Conservation (phyloP, 2,797 vertebrate genomes). For the Ficedula albicollis region DNA sequence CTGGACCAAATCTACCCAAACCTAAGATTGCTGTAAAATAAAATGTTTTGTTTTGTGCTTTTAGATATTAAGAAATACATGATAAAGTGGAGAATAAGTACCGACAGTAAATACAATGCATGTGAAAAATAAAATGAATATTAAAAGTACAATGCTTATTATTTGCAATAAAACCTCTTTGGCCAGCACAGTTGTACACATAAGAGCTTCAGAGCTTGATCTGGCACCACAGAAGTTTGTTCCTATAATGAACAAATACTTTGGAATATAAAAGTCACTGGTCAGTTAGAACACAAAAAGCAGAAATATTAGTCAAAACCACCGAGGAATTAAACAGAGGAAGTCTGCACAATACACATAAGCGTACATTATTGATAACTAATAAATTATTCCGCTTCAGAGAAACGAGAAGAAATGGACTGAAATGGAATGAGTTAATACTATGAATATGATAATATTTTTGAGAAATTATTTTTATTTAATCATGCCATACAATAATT, state of each 20-base stretch:
- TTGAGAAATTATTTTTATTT: background rate
- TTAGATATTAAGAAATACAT: background rate
- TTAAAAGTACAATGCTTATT: background rate
- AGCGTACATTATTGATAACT: background rate
- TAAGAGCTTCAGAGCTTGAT: background rate
- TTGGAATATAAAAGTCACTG: background rate
- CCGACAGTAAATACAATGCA: background rate
- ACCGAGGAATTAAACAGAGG: background rate
- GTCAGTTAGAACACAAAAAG: background rate
- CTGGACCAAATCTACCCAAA: background rate
- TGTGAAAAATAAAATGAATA: accelerated
- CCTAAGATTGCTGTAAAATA: background rate
- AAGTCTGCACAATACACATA: background rate
- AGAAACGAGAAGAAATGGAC: background rate
- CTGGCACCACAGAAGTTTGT: background rate
- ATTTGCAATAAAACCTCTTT: background rate
- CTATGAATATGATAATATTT: background rate
- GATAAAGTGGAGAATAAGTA: background rate
- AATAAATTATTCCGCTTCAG: constrained; percentile 3
- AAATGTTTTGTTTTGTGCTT: background rate
- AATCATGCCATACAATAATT: background rate
- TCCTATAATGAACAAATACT: background rate
- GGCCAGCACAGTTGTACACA: background rate
- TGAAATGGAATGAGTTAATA: background rate
- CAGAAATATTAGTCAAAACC: background rate